Evolutionary conservation across 1,140 invertebrate species (phyloP), one percentile per base, ranked within the genome.

Genomic region (Nasonia giraulti): DNA sequence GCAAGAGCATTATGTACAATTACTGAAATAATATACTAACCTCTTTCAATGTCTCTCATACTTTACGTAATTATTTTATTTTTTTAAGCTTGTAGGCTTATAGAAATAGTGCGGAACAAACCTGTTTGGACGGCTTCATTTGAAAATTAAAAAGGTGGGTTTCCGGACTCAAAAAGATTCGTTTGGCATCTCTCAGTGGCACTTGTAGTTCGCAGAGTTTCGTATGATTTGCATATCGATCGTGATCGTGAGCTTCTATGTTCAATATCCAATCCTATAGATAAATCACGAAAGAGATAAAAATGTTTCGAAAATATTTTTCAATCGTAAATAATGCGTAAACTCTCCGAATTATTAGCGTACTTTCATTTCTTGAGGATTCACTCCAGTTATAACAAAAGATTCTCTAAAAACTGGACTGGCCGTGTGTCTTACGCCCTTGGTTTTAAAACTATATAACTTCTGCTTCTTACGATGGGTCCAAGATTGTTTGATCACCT

Each of bases 181-280:
- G 90, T 71, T 87, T 92, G 31, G 89, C 78, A 37, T 93, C 91
- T 82, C 90, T 92, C 20, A 93, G 47, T n/a, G 89, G 84, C 8
- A 93, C 81, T 80, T 90, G 89, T 12, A 93, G 85, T n/a, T 88
- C 88, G 55, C 90, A 91, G n/a, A 93, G 79, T 87, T 93, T 91
- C 1, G 92, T 93, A 71, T 93, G 90, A 88, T 93, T 93, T 2
- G 91, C 92, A 77, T 91, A 93, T 62, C 91, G 90, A 87, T 93
- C 92, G 47, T 91, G 91, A 88, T 93, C 92, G 80, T 89, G 87
- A 2, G 90, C 91, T 7, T 87, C 81, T 37, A 93, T 89, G 44
- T 91, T 88, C 77, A 93, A 85, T 75, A 90, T 88, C 92, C 93
- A 93, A 31, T 93, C 92, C 93, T 93, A n/a, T 62, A n/a, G 55